Percentiles rank a stretch among this genome's conserved stretches.
Evolutionary conservation across 2,797 vertebrate species (phyloP).

Genomic region (Premnoplex brunnescens): DNA sequence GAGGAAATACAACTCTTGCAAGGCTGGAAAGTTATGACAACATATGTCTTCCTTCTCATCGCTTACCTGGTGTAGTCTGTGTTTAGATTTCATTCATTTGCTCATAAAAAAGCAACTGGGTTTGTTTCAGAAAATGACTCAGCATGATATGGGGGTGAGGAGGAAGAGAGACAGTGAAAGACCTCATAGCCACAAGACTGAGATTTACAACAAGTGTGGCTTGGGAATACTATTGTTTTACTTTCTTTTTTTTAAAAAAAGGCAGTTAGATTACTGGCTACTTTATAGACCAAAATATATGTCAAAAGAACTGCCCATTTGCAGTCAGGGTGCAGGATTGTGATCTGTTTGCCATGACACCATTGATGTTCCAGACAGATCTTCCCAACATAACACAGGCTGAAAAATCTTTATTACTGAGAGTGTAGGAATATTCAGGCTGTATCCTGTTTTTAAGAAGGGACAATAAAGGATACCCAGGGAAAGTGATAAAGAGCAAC

Average conservation of each 20-base stretch:
- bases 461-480: neutral
- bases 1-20: neutral
- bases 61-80: neutral
- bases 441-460: neutral
- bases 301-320: neutral
- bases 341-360: neutral
- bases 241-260: neutral
- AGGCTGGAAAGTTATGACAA: neutral
- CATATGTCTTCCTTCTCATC: neutral
- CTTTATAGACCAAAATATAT: neutral
- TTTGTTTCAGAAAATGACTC: neutral
- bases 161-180: neutral
- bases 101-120: neutral
- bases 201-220: neutral
- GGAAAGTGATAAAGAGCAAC: neutral
- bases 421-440: neutral
- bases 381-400: neutral
- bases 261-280: neutral
- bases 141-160: neutral
- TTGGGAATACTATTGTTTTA: neutral
- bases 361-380: neutral
- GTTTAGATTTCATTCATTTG: slow-evolving; percentile 3
- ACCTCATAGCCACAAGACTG: neutral
- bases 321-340: neutral
- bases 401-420: neutral